Base-by-base conservation (phyloP, 2,888 invertebrate genomes). In the Mylabris sibirica region DNA sequence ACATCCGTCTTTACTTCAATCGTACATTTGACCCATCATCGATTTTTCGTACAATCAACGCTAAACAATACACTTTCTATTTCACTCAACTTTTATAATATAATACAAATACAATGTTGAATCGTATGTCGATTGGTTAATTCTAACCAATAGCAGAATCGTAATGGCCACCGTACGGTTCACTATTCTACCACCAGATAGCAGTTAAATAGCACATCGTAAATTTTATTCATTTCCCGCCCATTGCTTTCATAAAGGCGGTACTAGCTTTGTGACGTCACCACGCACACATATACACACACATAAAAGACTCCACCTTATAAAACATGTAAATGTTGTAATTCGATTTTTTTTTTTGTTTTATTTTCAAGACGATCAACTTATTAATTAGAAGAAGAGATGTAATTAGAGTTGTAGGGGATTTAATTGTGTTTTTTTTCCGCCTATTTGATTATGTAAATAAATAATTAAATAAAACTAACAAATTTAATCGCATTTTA, bases 121-220 rank as follows among this genome's bases (percentile, higher is more conserved):
- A 72, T 76, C 74, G 78, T 74, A 74, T 64, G 77, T 81, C 78
- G 12, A 73, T n/a, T 64, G 65, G 60, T 68, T 72, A 72, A 65
- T 72, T 76, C 80, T 84, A 84, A 85, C 88, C 88, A 88, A 88
- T 88, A 85, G 86, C 86, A 84, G 82, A 80, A 83, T 84, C 85
- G 88, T 88, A 88, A 88, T 88, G 88, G 88, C 88, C 87, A 86
- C 88, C 87, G 84, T 83, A 84, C 83, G 83, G 81, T 85, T 85
- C 85, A 82, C 81, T 83, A 83, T 82, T 82, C 82, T 81, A 84
- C 86, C 87, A 85, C 85, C 87, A 88, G 88, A 88, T 88, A 88
- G 85, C 88, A 84, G 82, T 84, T 85, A 85, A 84, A 85, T 84
- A 84, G 85, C 86, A 86, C 85, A 76, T 85, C 85, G 79, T 86